Evolutionary conservation across 1,140 invertebrate genomes (phyloP), one percentile per base, ranked within the genome.

Genomic region (Diabrotica undecimpunctata): DNA sequence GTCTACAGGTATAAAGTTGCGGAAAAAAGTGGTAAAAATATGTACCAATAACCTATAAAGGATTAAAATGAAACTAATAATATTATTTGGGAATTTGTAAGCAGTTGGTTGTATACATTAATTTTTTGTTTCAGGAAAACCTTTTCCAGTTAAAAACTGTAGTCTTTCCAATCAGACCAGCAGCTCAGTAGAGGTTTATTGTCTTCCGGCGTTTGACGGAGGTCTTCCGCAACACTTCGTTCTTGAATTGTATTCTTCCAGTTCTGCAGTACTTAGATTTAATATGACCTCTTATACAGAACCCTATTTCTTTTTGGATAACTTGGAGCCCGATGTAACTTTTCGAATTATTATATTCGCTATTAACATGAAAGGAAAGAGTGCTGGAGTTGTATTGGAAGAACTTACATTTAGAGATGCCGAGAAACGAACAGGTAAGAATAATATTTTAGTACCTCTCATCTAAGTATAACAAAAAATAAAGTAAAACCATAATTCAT

Each of bases 131-230:
- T 14, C 79, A 90, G 89, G 87, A 52, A 89, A 87, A 78, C 90
- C 90, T 25, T 89, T 88, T 73, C 83, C 88, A 11, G 87, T 90
- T 5, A 83, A 86, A 39, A 92, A 91, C 79, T 92, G 90, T 74
- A 85, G 86, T 2, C 79, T 91, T 61, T 86, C 84, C 64, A 92
- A 91, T 75, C 86, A 90, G 74, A 91, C 89, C 6, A 85, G 85
- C 68, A 89, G 84, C 58, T 88, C 87, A 8, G 88, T 92, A 13
- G 88, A 90, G 71, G 86, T 94, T 13, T 79, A 78, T 11, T 94
- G 92, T 76, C 82, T 87, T 64, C 79, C 90, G 7, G 90, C 90
- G 36, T 92, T 91, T 78, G 91, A 93, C 77, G 92, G 92, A n/a
- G 92, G 92, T 54, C 83, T 93, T 59, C 87, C 90, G 35, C 92